phyloP scores from a whole-genome alignment of 2,113 vertebrate genomes.

The Mellivora capensis region DNA sequence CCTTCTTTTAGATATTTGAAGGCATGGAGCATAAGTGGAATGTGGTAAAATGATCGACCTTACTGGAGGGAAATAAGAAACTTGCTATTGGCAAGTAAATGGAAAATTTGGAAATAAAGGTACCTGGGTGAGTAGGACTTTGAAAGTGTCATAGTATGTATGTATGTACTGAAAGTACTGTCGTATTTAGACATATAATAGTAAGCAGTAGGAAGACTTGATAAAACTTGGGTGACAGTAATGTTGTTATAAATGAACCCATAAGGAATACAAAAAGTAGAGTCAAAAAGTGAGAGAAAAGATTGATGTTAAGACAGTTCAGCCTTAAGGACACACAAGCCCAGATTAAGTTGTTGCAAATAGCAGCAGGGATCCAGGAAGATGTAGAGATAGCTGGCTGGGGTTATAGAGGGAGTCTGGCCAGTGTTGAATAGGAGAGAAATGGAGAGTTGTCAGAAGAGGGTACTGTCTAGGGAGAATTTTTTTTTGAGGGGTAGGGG shows the following conservation, averaged over 20 bases:
- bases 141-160: background rate
- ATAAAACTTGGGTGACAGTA: background rate
- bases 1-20: background rate
- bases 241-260: background rate
- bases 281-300: background rate
- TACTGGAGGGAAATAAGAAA: background rate
- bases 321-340: background rate
- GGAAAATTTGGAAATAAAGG: background rate
- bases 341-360: background rate
- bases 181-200: background rate
- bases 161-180: background rate
- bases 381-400: too few species aligned
- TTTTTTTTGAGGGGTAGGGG: background rate
- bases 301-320: too few species aligned
- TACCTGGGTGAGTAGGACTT: background rate
- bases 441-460: background rate
- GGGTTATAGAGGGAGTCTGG: background rate
- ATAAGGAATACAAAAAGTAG: background rate
- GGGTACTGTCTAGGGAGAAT: background rate
- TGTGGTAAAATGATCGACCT: background rate
- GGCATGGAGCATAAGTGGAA: background rate
- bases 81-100: background rate
- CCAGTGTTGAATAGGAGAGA: background rate
- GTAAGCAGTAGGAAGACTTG: background rate
- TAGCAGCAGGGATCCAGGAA: background rate